Percentiles rank a stretch among this genome's conserved stretches.
Conservation (phyloP, 2,113 vertebrate species). For the Lycocorax pyrrhopterus region DNA sequence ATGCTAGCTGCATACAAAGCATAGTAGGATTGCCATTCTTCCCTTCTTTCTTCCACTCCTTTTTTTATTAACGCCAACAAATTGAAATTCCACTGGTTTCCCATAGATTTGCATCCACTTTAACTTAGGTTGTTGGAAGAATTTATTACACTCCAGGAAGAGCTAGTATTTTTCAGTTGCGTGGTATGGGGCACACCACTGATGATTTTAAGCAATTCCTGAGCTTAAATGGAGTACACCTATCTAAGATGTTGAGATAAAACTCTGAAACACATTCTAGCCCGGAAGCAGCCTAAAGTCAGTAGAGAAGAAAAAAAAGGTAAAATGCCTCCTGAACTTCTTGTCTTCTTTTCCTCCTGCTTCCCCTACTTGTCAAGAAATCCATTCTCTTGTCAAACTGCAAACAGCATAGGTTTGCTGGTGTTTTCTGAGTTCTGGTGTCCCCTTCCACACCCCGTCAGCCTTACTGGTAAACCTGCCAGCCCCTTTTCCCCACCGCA, state of each 20-base stretch:
- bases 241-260: neutral
- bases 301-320: neutral
- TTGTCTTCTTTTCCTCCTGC: neutral
- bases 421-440: neutral
- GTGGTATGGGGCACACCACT: neutral
- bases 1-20: neutral
- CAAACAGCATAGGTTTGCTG: neutral
- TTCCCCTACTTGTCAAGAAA: neutral
- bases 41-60: neutral
- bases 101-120: neutral
- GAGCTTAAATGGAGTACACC: neutral
- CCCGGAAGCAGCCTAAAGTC: neutral
- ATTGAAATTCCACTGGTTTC: neutral
- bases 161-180: neutral
- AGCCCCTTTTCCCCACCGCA: neutral
- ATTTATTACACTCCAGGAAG: neutral
- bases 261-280: neutral
- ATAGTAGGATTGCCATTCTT: neutral
- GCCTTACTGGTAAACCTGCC: neutral
- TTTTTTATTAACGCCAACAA: neutral
- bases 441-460: neutral
- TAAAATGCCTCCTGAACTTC: neutral
- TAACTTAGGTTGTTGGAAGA: neutral
- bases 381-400: neutral
- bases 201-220: neutral